Percentiles rank a stretch among this genome's conserved stretches.
Conservation (phyloP, 2,888 invertebrate species). For the Cephus sareptanus region DNA sequence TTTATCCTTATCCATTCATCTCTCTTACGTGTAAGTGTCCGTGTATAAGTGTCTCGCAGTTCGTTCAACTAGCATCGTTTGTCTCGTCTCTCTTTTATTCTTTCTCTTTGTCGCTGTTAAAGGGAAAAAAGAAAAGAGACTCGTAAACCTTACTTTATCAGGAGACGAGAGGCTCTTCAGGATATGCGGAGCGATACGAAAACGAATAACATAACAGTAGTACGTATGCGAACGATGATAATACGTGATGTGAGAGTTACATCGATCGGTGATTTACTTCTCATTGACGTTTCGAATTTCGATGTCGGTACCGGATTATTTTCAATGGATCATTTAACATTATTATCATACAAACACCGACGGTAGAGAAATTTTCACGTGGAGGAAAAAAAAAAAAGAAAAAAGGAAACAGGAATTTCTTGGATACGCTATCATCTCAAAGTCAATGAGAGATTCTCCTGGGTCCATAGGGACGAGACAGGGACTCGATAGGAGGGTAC, state of each 20-base stretch:
- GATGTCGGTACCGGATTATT: neutral
- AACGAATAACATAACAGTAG: conserved; percentile 12
- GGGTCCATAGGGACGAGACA: neutral
- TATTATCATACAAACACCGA: neutral
- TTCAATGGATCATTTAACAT: neutral
- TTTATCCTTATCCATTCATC: neutral
- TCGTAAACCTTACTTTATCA: neutral
- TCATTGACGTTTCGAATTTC: neutral
- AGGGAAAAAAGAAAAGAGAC: neutral
- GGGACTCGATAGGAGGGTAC: neutral
- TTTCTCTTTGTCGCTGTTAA: neutral
- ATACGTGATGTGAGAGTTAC: conserved; percentile 9
- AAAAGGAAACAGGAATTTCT: neutral
- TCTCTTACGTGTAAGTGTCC: neutral
- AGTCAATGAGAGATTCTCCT: neutral
- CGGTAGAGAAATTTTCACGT: neutral
- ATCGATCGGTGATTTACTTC: neutral
- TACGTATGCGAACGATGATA: conserved; percentile 14
- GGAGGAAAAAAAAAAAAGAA: neutral
- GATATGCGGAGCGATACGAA: neutral
- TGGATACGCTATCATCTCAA: neutral
- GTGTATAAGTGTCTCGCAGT: neutral
- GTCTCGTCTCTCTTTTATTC: neutral
- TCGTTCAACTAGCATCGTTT: neutral
- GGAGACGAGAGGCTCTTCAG: conserved; percentile 3